A percentile compares a stretch with the other conserved stretches of the same genome.
These are phyloP conservation scores for Chelon labrosus DNA, from an alignment of 2,797 vertebrate species.

Conservation along the genomic window DNA sequence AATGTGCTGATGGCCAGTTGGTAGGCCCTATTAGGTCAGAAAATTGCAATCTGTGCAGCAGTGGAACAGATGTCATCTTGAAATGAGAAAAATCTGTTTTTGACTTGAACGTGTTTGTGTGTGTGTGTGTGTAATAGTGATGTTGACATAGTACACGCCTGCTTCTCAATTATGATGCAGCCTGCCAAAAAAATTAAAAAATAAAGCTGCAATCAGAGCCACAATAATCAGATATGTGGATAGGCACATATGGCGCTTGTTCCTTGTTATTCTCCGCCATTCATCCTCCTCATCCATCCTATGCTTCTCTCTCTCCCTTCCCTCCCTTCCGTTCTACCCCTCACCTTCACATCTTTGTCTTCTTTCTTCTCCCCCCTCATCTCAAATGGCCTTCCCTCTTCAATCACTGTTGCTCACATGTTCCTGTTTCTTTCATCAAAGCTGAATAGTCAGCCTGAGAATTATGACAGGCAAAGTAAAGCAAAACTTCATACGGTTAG, in stretches of 20 bases:
- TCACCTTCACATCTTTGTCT: constrained; percentile 19
- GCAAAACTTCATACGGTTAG: not conserved
- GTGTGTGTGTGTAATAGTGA: constrained; percentile 11
- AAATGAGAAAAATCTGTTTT: constrained; percentile 73
- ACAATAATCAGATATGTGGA: constrained; percentile 41
- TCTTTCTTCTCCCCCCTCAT: constrained; percentile 6
- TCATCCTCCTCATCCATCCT: not conserved
- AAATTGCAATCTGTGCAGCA: constrained; percentile 75
- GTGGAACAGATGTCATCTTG: constrained; percentile 67
- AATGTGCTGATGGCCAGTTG: constrained; percentile 68
- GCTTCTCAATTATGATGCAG: constrained; percentile 4
- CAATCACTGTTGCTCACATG: not conserved
- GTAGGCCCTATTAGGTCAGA: constrained; percentile 68
- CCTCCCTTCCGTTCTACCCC: not conserved
- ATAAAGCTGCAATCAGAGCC: constrained; percentile 23
- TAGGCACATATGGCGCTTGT: constrained; percentile 16
- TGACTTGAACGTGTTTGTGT: constrained; percentile 24
- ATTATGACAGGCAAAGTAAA: not conserved
- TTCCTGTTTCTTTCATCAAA: constrained; percentile 10
- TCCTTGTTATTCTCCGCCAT: constrained; percentile 6
- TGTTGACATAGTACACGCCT: constrained; percentile 34
- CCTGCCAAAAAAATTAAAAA: constrained; percentile 33
- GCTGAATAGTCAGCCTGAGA: not conserved
- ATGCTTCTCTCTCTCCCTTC: not conserved
- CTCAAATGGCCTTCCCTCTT: constrained; percentile 12